Conservation (phyloP, 1,140 invertebrate species). For the Bombus waltoni region DNA sequence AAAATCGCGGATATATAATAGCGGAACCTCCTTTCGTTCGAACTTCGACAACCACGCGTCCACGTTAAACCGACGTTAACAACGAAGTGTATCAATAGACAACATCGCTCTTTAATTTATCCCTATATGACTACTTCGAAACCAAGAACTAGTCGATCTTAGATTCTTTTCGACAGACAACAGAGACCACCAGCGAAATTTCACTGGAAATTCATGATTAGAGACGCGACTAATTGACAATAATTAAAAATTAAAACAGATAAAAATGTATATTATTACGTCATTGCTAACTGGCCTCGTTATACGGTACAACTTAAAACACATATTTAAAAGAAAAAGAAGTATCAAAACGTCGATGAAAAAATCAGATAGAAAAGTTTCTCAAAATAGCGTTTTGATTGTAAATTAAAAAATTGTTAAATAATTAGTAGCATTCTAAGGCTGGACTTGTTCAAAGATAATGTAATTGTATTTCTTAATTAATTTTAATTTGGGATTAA, state of each 20-base stretch:
- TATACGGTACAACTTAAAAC: too few species aligned
- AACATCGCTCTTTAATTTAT: slow-evolving; percentile 27
- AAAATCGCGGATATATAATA: not conserved
- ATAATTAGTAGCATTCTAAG: too few species aligned
- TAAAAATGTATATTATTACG: too few species aligned
- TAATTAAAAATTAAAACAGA: not conserved
- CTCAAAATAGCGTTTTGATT: not conserved
- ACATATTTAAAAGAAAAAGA: too few species aligned
- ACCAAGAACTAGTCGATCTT: not conserved
- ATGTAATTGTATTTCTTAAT: not conserved
- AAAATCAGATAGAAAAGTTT: not conserved
- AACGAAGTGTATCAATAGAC: slow-evolving; percentile 44
- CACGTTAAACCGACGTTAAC: slow-evolving; percentile 16
- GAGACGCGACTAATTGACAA: not conserved
- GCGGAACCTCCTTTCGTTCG: not conserved
- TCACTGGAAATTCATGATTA: too few species aligned
- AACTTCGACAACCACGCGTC: not conserved
- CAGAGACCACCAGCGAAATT: not conserved
- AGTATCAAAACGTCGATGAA: not conserved
- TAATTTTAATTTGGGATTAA: not conserved
- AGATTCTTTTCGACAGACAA: not conserved
- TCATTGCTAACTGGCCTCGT: too few species aligned
- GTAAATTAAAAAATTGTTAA: not conserved
- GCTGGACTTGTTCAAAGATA: too few species aligned
- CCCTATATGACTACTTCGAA: slow-evolving; percentile 18